These are phyloP conservation scores for Eudasyphora cyanicolor DNA, from an alignment of 2,888 invertebrate species.

Conservation along the genomic window DNA sequence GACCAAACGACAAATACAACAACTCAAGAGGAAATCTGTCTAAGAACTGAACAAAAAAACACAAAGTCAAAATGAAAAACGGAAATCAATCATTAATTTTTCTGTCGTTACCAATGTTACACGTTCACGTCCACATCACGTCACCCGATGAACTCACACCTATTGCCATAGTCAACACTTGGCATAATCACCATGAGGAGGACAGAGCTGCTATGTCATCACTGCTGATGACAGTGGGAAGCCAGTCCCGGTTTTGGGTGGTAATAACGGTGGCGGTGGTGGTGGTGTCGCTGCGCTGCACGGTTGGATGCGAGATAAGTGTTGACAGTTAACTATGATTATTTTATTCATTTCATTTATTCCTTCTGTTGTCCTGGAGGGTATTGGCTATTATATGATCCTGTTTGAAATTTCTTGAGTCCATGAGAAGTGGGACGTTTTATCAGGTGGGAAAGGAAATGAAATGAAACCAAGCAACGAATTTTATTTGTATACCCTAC, in stretches of 20 bases:
- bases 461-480: background rate
- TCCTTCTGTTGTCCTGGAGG: conserved; percentile 27
- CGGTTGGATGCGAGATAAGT: conserved; percentile 37
- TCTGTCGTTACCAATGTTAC: conserved; percentile 67
- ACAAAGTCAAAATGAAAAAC: conserved; percentile 55
- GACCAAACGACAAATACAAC: conserved; percentile 15
- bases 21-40: conserved; percentile 21
- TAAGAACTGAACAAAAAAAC: conserved; percentile 17
- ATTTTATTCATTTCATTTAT: conserved; percentile 31
- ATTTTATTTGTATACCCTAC: no score
- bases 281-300: background rate
- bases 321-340: conserved; percentile 49
- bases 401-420: background rate
- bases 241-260: background rate
- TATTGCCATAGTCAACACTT: background rate
- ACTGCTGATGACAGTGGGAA: background rate
- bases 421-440: background rate
- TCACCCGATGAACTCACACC: conserved; percentile 22
- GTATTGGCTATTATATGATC: conserved; percentile 37
- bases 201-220: background rate
- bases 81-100: conserved; percentile 73
- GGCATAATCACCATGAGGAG: conserved; percentile 49
- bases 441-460: background rate
- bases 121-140: background rate
- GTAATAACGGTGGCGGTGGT: background rate